A percentile compares a stretch with the other conserved stretches of the same genome.
phyloP scores from a whole-genome alignment of 2,113 vertebrate genomes.

The Toxostoma redivivum region DNA sequence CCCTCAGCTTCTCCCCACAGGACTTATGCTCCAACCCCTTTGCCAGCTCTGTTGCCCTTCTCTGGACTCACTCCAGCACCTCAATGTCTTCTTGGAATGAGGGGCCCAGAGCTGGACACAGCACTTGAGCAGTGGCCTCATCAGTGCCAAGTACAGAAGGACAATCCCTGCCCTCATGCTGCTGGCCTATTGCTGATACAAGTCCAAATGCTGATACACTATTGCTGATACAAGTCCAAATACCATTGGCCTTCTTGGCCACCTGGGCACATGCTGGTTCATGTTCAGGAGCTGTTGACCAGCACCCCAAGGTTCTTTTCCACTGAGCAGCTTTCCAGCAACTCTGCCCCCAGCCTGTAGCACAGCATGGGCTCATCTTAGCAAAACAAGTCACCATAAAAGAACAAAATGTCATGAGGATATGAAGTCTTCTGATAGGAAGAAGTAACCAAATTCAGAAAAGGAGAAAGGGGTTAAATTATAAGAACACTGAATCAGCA shows the following conservation, averaged over 20 bases:
- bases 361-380: background rate
- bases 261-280: background rate
- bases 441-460: background rate
- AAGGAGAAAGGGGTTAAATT: conserved; percentile 23
- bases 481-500: background rate
- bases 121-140: background rate
- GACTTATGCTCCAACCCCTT: background rate
- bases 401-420: background rate
- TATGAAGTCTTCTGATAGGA: background rate
- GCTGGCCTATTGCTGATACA: background rate
- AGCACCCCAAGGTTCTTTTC: background rate
- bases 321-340: background rate
- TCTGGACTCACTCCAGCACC: background rate
- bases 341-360: background rate
- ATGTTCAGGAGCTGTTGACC: background rate
- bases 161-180: background rate
- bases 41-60: fast-evolving
- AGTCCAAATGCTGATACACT: fast-evolving
- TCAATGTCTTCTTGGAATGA: background rate
- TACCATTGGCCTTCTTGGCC: background rate
- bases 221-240: fast-evolving
- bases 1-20: background rate
- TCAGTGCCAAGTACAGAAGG: fast-evolving
- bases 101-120: background rate
- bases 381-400: background rate